Base-by-base conservation (phyloP, 2,888 invertebrate species). In the Macrostomum cliftonense region DNA sequence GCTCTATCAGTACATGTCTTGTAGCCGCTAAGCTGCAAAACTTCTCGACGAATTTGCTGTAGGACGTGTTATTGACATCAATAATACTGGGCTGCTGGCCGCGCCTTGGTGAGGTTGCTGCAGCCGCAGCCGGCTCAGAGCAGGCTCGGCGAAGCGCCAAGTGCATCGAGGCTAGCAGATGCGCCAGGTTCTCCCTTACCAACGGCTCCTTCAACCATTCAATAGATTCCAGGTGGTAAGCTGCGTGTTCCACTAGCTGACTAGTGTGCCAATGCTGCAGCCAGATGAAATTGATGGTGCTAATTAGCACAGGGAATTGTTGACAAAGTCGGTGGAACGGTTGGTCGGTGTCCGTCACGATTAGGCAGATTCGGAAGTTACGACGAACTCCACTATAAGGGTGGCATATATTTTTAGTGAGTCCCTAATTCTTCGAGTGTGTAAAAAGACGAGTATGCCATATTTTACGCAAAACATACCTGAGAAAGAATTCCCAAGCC, bases 401-500 rank as follows among this genome's bases (percentile, higher is more conserved):
- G 28, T 4, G 9, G 28, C 28, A 28, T 28, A 4, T 4, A 28
- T 28, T 28, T 28, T 28, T 7, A n/a, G n/a, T n/a, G n/a, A n/a
- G n/a, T n/a, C n/a, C n/a, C n/a, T n/a, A n/a, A n/a, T n/a, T n/a
- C n/a, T n/a, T n/a, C n/a, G n/a, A n/a, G n/a, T n/a, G n/a, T n/a
- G n/a, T n/a, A n/a, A n/a, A n/a, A n/a, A n/a, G n/a, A n/a, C n/a
- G n/a, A n/a, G n/a, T n/a, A n/a, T n/a, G n/a, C n/a, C n/a, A n/a
- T n/a, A n/a, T n/a, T n/a, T n/a, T n/a, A n/a, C n/a, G n/a, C n/a
- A n/a, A n/a, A n/a, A n/a, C 55, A 48, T 57, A 64, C 64, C 59
- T 63, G 44, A 68, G 55, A 58, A 70, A 70, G 60, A 67, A 68
- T 49, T 68, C 60, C 69, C 69, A 70, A 1, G 69, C 68, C 1